Evolutionary conservation across 2,113 vertebrate species (phyloP).

Genomic region (Cinclus cinclus): DNA sequence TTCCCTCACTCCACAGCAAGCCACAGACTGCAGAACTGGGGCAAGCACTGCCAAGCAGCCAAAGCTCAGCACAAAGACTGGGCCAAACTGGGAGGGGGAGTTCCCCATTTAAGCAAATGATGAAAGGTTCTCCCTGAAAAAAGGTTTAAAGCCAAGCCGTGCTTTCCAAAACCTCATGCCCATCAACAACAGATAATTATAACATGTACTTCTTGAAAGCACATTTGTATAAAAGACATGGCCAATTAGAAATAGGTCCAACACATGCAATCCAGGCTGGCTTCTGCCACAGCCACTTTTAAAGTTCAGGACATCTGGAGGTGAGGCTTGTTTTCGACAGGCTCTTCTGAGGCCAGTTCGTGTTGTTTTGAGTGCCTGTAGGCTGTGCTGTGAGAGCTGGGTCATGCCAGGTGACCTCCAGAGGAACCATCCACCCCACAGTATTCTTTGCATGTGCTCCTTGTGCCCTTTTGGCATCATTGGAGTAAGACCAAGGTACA

Average conservation of each 20-base stretch:
- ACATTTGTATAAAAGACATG: not conserved
- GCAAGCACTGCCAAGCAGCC: fast-evolving
- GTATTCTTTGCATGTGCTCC: not conserved
- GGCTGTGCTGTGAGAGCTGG: not conserved
- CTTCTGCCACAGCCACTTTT: not conserved
- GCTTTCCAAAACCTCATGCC: not conserved
- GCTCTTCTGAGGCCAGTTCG: not conserved
- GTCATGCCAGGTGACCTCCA: not conserved
- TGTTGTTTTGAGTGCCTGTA: not conserved
- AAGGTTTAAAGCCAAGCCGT: not conserved
- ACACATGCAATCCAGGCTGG: not conserved
- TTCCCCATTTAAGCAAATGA: not conserved
- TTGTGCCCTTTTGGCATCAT: not conserved
- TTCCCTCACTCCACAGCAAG: fast-evolving
- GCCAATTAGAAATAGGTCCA: not conserved
- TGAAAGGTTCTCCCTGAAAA: not conserved
- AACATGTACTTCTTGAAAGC: not conserved
- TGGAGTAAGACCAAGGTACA: not conserved
- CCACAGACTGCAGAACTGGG: not conserved
- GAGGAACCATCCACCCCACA: not conserved
- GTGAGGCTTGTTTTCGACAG: not conserved
- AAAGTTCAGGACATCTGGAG: not conserved
- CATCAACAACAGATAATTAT: not conserved
- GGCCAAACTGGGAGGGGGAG: fast-evolving
- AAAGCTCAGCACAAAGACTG: not conserved